Conservation (phyloP, 2,797 vertebrate genomes). For the Percopsis omiscomaycus region DNA sequence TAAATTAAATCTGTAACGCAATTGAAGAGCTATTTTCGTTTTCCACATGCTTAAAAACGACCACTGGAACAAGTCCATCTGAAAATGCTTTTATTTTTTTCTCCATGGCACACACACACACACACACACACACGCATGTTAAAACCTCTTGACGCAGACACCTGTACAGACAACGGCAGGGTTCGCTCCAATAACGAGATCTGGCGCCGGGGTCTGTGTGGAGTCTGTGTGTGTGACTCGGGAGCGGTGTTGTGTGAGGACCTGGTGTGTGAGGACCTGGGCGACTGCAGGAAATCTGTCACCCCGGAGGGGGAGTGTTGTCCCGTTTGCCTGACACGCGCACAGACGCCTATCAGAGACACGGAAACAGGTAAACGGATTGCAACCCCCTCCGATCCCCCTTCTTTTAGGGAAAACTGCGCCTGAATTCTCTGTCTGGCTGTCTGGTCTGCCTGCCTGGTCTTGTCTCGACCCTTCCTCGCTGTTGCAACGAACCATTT, state of each 20-base stretch:
- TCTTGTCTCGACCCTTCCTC: not conserved
- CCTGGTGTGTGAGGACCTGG: conserved; percentile 76
- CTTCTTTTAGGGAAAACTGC: not conserved
- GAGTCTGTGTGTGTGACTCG: conserved; percentile 85
- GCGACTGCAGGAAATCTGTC: conserved; percentile 74
- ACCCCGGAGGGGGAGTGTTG: conserved; percentile 83
- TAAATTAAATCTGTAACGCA: too few relatives aligned
- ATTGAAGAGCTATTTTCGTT: too few relatives aligned
- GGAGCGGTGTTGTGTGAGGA: conserved; percentile 83
- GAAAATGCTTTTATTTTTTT: not conserved
- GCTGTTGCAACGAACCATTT: too few relatives aligned
- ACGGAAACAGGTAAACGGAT: not conserved
- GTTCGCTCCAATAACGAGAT: conserved; percentile 41
- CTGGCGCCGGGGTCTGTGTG: conserved; percentile 80
- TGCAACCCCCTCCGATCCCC: not conserved
- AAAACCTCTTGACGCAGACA: conserved; percentile 4
- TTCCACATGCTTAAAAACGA: too few relatives aligned
- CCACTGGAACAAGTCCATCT: too few relatives aligned
- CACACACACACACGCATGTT: not conserved
- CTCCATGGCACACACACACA: not conserved
- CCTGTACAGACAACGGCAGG: conserved; percentile 41
- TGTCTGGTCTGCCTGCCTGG: not conserved
- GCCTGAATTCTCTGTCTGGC: not conserved
- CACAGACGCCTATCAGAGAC: conserved; percentile 12
- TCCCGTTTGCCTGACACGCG: conserved; percentile 71